A percentile compares a stretch with the other conserved stretches of the same genome.
These are phyloP conservation scores for Psilanteris sp. DNA, from an alignment of 1,140 invertebrate genomes.

Conservation along the genomic window DNA sequence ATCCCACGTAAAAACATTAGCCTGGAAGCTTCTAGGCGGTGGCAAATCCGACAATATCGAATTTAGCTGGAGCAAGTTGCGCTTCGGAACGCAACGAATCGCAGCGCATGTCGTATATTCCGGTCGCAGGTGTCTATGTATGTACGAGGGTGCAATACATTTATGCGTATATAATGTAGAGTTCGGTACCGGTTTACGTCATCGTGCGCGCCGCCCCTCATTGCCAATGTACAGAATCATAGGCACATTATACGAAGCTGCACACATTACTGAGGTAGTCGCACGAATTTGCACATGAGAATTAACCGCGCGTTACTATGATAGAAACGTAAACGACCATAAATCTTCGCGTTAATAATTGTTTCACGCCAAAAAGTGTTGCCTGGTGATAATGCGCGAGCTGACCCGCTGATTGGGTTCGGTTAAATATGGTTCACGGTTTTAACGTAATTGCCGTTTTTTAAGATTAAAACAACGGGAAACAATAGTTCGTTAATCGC, in stretches of 20 bases:
- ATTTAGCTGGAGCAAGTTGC: constrained; percentile 26
- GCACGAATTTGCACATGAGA: constrained; percentile 37
- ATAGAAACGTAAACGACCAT: constrained; percentile 21
- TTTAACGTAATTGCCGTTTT: no score
- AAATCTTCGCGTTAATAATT: constrained; percentile 20
- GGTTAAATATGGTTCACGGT: constrained; percentile 6
- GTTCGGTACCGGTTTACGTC: constrained; percentile 32
- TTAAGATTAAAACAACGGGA: no score
- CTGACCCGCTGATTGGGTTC: constrained; percentile 7
- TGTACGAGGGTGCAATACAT: constrained; percentile 38
- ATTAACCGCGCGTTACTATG: constrained; percentile 28
- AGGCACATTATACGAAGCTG: constrained; percentile 39
- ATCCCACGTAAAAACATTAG: constrained; percentile 26
- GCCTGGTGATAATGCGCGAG: neutral
- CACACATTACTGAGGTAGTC: constrained; percentile 41
- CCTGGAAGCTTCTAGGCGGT: constrained; percentile 4
- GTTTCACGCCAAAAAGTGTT: constrained; percentile 7
- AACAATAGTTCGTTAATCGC: no score
- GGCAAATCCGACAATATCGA: constrained; percentile 30
- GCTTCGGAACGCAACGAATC: constrained; percentile 22
- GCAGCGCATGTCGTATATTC: constrained; percentile 11
- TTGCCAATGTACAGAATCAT: constrained; percentile 41
- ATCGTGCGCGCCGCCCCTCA: constrained; percentile 25
- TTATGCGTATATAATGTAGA: constrained; percentile 54
- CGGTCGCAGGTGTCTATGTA: constrained; percentile 34